phyloP scores from a whole-genome alignment of 2,113 vertebrate species.

The Rana temporaria region DNA sequence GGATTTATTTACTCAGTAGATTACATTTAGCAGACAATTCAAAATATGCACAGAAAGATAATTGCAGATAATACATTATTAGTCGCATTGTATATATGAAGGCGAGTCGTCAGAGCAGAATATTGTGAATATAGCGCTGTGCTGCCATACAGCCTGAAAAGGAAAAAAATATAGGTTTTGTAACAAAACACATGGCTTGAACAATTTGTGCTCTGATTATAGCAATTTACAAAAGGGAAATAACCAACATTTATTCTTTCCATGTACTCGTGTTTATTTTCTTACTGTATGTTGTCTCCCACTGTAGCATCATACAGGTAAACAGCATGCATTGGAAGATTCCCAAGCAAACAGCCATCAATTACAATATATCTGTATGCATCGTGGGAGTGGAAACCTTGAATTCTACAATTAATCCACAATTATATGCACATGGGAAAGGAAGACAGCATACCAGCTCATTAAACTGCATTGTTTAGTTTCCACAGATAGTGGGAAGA shows the following conservation, averaged over 20 bases:
- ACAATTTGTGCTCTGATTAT: conserved; percentile 31
- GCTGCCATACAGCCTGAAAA: conserved; percentile 4
- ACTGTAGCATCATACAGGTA: background rate
- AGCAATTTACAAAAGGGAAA: conserved; percentile 41
- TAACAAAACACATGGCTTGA: conserved; percentile 25
- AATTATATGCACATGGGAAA: background rate
- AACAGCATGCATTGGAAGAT: background rate
- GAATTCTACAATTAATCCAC: background rate
- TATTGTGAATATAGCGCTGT: background rate
- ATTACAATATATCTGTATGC: background rate
- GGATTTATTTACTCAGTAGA: conserved; percentile 56
- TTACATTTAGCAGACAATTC: conserved; percentile 50
- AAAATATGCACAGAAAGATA: conserved; percentile 50
- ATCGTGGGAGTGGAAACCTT: background rate
- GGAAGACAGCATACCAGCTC: background rate
- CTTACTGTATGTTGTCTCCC: background rate
- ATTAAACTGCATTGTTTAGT: background rate
- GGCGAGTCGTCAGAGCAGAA: background rate
- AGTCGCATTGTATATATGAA: conserved; percentile 17
- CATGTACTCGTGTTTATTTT: conserved; percentile 23
- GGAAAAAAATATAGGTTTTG: conserved; percentile 40
- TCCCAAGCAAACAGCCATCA: background rate
- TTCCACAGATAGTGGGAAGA: background rate
- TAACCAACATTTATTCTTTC: conserved; percentile 41
- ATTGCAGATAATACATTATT: conserved; percentile 49